Base-by-base conservation (phyloP, 1,140 invertebrate genomes). In the Papilio glaucus region DNA sequence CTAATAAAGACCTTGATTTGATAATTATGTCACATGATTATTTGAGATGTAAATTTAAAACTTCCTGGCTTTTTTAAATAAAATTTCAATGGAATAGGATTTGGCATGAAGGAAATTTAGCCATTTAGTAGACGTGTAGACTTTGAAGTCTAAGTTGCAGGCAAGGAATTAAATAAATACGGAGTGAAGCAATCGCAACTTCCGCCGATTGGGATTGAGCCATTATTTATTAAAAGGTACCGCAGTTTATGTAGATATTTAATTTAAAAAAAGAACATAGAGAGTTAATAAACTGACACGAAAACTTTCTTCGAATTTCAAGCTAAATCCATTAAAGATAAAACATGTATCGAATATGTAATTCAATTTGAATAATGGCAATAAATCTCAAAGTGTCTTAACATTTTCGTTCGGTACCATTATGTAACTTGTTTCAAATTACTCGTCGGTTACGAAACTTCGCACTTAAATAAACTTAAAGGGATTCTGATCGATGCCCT, bases 11-110 rank as follows among this genome's bases (percentile, higher is more conserved):
- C 76, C 76, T 81, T 79, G 74, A 68, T 75, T 74, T 80, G 76
- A 80, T 82, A 78, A 82, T 78, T 75, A 77, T 79, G 71, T 78
- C 69, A 77, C 72, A 74, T 67, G 67, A 77, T 45, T 72, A 61
- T 49, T 49, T 49, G 18, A 18, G 15, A 21, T 49, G 18, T 7
- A 9, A 0, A 49, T 49, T 49, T 49, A 21, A 49, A 72, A 73
- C 69, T 72, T 73, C 57, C 53, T 39, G n/a, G n/a, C n/a, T n/a
- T n/a, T n/a, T n/a, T n/a, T n/a, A n/a, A n/a, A n/a, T n/a, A n/a
- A n/a, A n/a, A n/a, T n/a, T n/a, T n/a, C n/a, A n/a, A 9, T 42
- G n/a, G 41, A n/a, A 21, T 49, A 49, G 15, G 21, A 24, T 49
- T 49, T 21, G 2, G 3, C n/a, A n/a, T n/a, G n/a, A n/a, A n/a